These are phyloP conservation scores for Tachycineta bicolor DNA, from an alignment of 2,113 vertebrate genomes.

Conservation along the genomic window DNA sequence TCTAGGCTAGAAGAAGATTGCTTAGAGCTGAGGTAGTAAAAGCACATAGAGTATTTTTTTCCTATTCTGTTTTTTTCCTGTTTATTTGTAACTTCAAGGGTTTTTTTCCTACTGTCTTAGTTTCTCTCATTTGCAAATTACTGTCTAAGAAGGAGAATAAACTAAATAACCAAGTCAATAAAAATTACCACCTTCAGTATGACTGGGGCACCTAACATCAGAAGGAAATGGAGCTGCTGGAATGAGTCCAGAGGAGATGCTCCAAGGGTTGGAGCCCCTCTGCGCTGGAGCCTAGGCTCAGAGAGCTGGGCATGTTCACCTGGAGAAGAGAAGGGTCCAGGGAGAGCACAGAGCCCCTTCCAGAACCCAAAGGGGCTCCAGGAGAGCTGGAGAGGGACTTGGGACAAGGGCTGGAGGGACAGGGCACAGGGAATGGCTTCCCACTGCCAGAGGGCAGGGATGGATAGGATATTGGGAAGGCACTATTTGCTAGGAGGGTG, in stretches of 20 bases:
- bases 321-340: not conserved
- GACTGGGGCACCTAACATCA: not conserved
- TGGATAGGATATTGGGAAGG: not conserved
- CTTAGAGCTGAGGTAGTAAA: not conserved
- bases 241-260: not conserved
- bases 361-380: not conserved
- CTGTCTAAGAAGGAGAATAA: not conserved
- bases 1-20: not conserved
- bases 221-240: not conserved
- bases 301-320: not conserved
- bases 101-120: not conserved
- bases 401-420: accelerated
- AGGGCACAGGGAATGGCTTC: not conserved
- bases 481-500: accelerated
- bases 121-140: not conserved
- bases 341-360: accelerated
- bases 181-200: not conserved
- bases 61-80: not conserved
- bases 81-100: not conserved
- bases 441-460: not conserved
- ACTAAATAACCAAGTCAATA: not conserved
- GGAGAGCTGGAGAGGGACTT: not conserved
- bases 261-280: not conserved
- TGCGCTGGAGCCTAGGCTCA: not conserved
- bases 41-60: not conserved